Conservation (phyloP, 2,797 vertebrate genomes). For the Oryzias sinensis region DNA sequence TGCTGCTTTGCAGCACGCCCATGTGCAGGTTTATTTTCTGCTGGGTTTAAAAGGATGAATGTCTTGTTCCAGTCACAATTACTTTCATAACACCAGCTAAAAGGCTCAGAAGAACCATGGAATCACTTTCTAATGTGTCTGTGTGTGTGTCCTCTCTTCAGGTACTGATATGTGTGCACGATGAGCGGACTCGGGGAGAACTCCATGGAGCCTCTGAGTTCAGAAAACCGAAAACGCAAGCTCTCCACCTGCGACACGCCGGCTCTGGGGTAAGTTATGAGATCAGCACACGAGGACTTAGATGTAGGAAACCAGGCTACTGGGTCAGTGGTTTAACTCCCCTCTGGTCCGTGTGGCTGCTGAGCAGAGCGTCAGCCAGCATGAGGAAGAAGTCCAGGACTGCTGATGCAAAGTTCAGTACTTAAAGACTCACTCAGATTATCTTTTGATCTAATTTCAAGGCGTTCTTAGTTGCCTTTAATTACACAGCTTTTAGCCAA, state of each 20-base stretch:
- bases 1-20: constrained; percentile 25
- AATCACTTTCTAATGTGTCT: constrained; percentile 21
- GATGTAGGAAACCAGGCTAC: constrained; percentile 52
- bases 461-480: too few species aligned
- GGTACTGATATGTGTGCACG: constrained; percentile 85
- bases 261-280: constrained; percentile 81
- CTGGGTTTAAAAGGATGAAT: constrained; percentile 36
- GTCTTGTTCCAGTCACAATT: constrained; percentile 28
- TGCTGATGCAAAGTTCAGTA: too few species aligned
- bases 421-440: too few species aligned
- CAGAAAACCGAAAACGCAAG: constrained; percentile 89
- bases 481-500: too few species aligned
- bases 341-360: constrained; percentile 12
- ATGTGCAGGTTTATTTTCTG: constrained; percentile 12
- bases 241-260: constrained; percentile 86
- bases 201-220: constrained; percentile 87
- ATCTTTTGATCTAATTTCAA: too few species aligned
- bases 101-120: constrained; percentile 23
- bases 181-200: constrained; percentile 94
- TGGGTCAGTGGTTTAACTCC: constrained; percentile 54
- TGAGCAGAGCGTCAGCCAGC: constrained; percentile 1
- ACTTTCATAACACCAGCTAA: constrained; percentile 22
- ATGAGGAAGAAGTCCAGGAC: not conserved
- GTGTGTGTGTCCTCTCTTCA: constrained; percentile 49
- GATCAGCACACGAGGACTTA: constrained; percentile 17